These are phyloP conservation scores for Petaurus breviceps DNA, from an alignment of 2,113 vertebrate species.

Conservation along the genomic window DNA sequence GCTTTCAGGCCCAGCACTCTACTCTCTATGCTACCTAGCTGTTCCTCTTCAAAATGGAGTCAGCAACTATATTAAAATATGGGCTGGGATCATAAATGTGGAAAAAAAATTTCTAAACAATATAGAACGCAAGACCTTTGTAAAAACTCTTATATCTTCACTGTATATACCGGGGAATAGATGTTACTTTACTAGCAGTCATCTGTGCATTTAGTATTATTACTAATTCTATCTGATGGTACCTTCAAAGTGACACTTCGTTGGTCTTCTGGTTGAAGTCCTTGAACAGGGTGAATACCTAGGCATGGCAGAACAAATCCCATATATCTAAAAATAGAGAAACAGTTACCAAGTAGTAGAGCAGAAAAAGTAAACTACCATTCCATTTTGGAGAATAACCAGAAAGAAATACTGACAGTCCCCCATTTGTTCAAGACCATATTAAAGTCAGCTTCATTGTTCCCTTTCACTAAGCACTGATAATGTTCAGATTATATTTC, in stretches of 20 bases:
- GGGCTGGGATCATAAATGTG: not conserved
- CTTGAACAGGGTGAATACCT: conserved; percentile 95
- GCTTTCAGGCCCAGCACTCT: too few relatives aligned
- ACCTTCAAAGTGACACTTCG: conserved; percentile 91
- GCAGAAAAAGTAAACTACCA: not conserved
- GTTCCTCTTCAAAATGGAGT: not conserved
- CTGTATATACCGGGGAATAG: not conserved
- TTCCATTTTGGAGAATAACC: not conserved
- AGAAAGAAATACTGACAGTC: not conserved
- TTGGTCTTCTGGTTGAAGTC: conserved; percentile 82
- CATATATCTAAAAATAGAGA: conserved; percentile 83
- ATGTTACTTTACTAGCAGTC: not conserved
- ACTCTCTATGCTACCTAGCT: not conserved
- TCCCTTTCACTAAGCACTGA: conserved; percentile 32
- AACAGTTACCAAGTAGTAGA: not conserved
- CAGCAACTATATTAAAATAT: not conserved
- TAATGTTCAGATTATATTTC: not conserved
- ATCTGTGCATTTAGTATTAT: not conserved
- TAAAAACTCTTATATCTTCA: not conserved
- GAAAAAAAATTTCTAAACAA: not conserved
- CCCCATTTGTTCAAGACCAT: conserved; percentile 7
- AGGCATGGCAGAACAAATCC: conserved; percentile 92
- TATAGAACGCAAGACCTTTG: not conserved
- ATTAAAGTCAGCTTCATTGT: not conserved
- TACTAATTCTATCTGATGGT: conserved; percentile 15